Percentiles rank a stretch among this genome's conserved stretches.
These are phyloP conservation scores for Intellagama lesueurii DNA, from an alignment of 2,797 vertebrate genomes.

Conservation along the genomic window DNA sequence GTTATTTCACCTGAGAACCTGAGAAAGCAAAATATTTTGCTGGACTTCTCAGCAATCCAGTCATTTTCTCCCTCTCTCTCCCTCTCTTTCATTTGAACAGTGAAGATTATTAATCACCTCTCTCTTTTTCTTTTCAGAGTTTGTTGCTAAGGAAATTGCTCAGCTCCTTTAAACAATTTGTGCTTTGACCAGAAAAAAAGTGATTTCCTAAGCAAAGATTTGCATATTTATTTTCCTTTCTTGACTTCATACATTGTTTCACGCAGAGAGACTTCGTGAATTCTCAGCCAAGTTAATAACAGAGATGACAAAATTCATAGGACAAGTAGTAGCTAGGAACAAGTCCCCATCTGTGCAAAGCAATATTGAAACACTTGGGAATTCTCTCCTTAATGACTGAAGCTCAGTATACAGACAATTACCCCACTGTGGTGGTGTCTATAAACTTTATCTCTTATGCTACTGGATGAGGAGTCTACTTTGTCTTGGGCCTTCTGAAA, in stretches of 20 bases:
- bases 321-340: neutral
- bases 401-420: neutral
- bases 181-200: neutral
- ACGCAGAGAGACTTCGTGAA: neutral
- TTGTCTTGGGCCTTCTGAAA: neutral
- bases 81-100: neutral
- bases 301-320: slow-evolving; percentile 7
- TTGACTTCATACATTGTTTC: slow-evolving; percentile 12
- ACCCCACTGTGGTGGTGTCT: neutral
- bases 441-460: neutral
- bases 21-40: neutral
- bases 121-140: neutral
- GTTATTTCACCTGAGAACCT: neutral
- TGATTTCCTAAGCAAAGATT: slow-evolving; percentile 11
- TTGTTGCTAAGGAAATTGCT: slow-evolving; percentile 18
- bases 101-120: slow-evolving; percentile 9
- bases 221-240: neutral
- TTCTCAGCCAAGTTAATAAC: slow-evolving; percentile 23
- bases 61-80: neutral
- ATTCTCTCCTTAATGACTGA: slow-evolving; percentile 9
- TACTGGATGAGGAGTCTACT: neutral
- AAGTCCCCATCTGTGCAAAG: neutral
- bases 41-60: neutral
- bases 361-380: neutral
- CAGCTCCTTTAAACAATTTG: neutral